A percentile compares a stretch with the other conserved stretches of the same genome.
These are phyloP conservation scores for Homalodisca vitripennis DNA, from an alignment of 1,140 invertebrate genomes.

Conservation along the genomic window DNA sequence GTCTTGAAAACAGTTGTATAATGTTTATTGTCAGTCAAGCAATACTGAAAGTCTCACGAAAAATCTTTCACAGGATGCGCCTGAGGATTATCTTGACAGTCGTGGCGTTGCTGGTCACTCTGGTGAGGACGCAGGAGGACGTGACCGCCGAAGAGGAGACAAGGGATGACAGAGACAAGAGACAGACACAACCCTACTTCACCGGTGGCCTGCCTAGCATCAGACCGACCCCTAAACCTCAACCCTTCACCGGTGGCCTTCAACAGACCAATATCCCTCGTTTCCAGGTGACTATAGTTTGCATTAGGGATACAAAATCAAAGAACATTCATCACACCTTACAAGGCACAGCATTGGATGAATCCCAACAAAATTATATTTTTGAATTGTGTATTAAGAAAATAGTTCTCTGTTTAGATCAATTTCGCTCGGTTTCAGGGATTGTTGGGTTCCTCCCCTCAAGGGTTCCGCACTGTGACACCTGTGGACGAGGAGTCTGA, in stretches of 20 bases:
- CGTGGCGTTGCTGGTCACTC: background rate
- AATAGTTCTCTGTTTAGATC: too few species aligned
- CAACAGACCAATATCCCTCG: slow-evolving; percentile 16
- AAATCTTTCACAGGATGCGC: background rate
- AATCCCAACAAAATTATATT: too few species aligned
- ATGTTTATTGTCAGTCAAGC: too few species aligned
- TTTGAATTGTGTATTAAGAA: too few species aligned
- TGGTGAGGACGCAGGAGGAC: background rate
- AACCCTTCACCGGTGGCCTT: slow-evolving; percentile 26
- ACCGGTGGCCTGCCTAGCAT: slow-evolving; percentile 11
- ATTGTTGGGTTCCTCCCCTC: slow-evolving; percentile 31
- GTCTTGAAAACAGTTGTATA: too few species aligned
- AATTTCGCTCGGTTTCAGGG: too few species aligned
- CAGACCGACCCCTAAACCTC: slow-evolving; percentile 21
- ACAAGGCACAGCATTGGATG: too few species aligned
- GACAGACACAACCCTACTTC: slow-evolving; percentile 26
- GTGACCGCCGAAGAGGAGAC: background rate
- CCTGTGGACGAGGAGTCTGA: slow-evolving; percentile 37
- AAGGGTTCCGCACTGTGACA: slow-evolving; percentile 38
- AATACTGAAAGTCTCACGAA: too few species aligned
- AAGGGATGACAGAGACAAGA: slow-evolving; percentile 29
- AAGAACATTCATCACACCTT: too few species aligned
- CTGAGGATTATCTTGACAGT: background rate
- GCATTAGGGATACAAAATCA: too few species aligned
- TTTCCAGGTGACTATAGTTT: slow-evolving; percentile 5